These are phyloP conservation scores for Anableps anableps DNA, from an alignment of 2,797 vertebrate genomes.

Conservation along the genomic window DNA sequence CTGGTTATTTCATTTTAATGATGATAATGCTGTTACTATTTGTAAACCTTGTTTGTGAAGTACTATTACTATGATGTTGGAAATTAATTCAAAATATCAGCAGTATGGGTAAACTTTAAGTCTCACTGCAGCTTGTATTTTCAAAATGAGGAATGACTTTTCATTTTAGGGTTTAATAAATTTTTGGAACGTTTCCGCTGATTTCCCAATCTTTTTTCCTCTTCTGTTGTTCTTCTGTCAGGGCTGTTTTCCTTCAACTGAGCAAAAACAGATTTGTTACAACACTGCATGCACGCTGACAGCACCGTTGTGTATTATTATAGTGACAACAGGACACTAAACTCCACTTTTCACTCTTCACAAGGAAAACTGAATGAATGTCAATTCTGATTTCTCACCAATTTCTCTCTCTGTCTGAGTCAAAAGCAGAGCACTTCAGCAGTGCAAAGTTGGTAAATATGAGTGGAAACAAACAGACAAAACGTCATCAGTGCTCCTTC, in stretches of 20 bases:
- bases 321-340: slow-evolving; percentile 42
- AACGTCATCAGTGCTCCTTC: slow-evolving; percentile 37
- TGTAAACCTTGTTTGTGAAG: neutral
- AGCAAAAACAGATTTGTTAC: slow-evolving; percentile 3
- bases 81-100: slow-evolving; percentile 1
- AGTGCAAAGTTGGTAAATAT: slow-evolving; percentile 40
- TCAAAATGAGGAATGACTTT: slow-evolving; percentile 59
- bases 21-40: neutral
- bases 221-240: neutral
- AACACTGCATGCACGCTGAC: slow-evolving; percentile 13
- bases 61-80: neutral
- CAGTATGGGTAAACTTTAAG: neutral
- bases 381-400: slow-evolving; percentile 62
- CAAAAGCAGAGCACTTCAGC: slow-evolving; percentile 45
- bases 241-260: neutral
- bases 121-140: neutral
- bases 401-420: slow-evolving; percentile 55
- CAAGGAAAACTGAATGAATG: slow-evolving; percentile 54
- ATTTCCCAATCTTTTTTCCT: neutral
- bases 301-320: slow-evolving; percentile 38
- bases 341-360: slow-evolving; percentile 44
- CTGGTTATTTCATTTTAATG: neutral
- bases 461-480: slow-evolving; percentile 50
- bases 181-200: neutral
- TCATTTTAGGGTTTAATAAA: slow-evolving; percentile 13